Percentiles rank a stretch among this genome's conserved stretches.
Conservation (phyloP, 2,113 vertebrate species). For the Egretta garzetta region DNA sequence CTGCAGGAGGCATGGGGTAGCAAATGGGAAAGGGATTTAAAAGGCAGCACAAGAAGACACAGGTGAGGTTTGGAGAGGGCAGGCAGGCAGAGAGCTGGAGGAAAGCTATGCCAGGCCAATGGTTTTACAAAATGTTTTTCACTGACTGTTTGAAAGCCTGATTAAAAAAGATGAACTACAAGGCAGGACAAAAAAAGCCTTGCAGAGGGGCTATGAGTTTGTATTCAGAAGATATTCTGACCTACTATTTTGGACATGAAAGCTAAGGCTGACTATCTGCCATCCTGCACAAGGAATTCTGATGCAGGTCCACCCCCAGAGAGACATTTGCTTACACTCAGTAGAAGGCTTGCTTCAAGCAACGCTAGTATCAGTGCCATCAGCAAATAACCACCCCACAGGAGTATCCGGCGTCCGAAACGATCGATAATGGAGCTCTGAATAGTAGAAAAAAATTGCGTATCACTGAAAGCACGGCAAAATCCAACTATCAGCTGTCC, state of each 20-base stretch:
- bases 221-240: not conserved
- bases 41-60: not conserved
- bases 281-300: not conserved
- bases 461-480: not conserved
- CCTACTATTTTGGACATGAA: not conserved
- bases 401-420: slow-evolving; percentile 74
- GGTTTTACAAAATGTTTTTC: not conserved
- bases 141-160: not conserved
- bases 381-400: slow-evolving; percentile 79
- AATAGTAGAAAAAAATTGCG: not conserved
- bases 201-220: not conserved
- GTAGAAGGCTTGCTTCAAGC: slow-evolving; percentile 69
- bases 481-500: not conserved
- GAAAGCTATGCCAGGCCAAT: not conserved
- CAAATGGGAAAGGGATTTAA: not conserved
- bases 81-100: not conserved
- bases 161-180: not conserved
- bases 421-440: slow-evolving; percentile 78
- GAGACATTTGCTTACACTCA: slow-evolving; percentile 71
- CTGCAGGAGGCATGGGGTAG: not conserved
- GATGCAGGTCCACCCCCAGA: not conserved
- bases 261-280: not conserved
- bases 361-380: slow-evolving; percentile 76
- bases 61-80: not conserved
- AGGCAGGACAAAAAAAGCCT: not conserved